Evolutionary conservation across 2,113 vertebrate genomes (phyloP).

Genomic region (Dascyllus trimaculatus): DNA sequence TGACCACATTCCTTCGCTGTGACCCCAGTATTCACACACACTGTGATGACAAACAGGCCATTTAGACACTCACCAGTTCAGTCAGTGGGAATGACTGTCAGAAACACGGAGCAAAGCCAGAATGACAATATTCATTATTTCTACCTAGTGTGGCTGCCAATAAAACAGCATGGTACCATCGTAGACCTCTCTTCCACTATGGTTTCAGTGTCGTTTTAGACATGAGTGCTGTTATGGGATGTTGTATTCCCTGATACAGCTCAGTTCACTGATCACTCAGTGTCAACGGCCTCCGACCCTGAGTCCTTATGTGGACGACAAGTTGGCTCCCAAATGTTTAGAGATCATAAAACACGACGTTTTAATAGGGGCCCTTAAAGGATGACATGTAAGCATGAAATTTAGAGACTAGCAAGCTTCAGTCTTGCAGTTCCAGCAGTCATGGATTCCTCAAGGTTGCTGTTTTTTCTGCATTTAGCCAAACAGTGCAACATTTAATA

Average conservation of each 20-base stretch:
- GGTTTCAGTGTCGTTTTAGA: conserved; percentile 20
- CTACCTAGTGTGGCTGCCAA: conserved; percentile 33
- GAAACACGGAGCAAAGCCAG: conserved; percentile 40
- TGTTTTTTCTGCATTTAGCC: neutral
- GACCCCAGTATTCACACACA: conserved; percentile 66
- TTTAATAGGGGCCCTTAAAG: conserved; percentile 28
- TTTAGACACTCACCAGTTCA: conserved; percentile 63
- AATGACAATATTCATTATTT: conserved; percentile 58
- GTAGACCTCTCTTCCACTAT: neutral
- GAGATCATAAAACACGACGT: conserved; percentile 61
- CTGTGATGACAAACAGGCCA: conserved; percentile 73
- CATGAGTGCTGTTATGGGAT: neutral
- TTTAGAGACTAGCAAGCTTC: conserved; percentile 21
- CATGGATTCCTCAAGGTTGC: neutral
- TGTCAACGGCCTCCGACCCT: conserved; percentile 16
- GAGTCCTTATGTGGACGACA: conserved; percentile 26
- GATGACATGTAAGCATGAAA: conserved; percentile 25
- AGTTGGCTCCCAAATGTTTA: conserved; percentile 56
- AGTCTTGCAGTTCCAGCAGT: neutral
- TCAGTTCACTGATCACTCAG: conserved; percentile 10
- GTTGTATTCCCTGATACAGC: conserved; percentile 12
- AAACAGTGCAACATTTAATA: conserved; percentile 7
- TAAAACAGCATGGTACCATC: conserved; percentile 36
- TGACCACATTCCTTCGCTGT: conserved; percentile 66
- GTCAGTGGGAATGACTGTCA: conserved; percentile 56